Evolutionary conservation across 2,113 vertebrate genomes (phyloP).

Genomic region (Papio anubis): DNA sequence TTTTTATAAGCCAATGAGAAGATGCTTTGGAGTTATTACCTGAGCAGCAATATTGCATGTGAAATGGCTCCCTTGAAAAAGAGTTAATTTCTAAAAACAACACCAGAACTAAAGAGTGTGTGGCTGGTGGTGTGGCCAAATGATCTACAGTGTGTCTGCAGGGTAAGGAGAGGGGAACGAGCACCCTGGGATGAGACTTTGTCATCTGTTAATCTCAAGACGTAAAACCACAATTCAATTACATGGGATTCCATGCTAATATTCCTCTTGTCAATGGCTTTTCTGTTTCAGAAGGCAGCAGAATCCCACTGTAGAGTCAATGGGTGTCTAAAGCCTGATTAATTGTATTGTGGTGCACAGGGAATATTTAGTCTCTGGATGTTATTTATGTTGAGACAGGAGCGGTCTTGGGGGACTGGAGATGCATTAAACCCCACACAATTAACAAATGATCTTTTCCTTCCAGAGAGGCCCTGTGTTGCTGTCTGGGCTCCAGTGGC

Average conservation of each 20-base stretch:
- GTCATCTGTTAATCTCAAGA: conserved; percentile 38
- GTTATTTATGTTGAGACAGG: conserved; percentile 51
- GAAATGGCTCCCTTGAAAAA: background rate
- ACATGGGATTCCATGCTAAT: background rate
- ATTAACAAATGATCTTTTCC: background rate
- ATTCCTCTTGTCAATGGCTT: background rate
- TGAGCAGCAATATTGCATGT: background rate
- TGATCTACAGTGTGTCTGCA: background rate
- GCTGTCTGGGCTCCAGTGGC: background rate
- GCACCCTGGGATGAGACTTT: background rate
- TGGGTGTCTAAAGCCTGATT: conserved; percentile 24
- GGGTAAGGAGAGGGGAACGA: background rate
- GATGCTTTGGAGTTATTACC: background rate
- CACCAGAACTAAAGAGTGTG: accelerated
- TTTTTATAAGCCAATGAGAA: background rate
- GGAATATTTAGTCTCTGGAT: conserved; percentile 42
- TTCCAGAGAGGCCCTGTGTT: background rate
- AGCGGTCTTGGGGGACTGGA: background rate
- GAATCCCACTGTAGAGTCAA: background rate
- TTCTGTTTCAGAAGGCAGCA: conserved; percentile 47
- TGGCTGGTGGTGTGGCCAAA: background rate
- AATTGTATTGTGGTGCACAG: background rate
- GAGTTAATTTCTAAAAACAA: background rate
- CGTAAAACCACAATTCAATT: conserved; percentile 42
- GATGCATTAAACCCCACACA: background rate